phyloP scores from a whole-genome alignment of 2,888 invertebrate species.

The Margaritifera margaritifera region DNA sequence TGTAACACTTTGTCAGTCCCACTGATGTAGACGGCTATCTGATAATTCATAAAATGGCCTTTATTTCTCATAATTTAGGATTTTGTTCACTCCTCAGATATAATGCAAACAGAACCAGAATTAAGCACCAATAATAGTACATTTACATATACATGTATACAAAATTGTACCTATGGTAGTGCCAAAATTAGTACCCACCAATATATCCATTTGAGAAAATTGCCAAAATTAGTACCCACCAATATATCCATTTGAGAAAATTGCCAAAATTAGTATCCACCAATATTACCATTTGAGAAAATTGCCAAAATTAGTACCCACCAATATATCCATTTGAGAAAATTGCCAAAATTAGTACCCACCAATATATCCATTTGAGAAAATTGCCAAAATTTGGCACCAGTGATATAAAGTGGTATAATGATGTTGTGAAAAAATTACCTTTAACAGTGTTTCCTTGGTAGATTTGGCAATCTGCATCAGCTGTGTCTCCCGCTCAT shows the following conservation, averaged over 20 bases:
- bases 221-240: neutral
- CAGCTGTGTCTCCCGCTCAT: slow-evolving; percentile 40
- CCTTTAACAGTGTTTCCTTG: slow-evolving; percentile 37
- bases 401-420: neutral
- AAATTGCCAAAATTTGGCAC: neutral
- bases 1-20: too few species aligned
- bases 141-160: too few species aligned
- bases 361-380: neutral
- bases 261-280: neutral
- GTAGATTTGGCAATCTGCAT: slow-evolving; percentile 40
- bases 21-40: too few species aligned
- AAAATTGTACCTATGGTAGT: too few species aligned
- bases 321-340: neutral
- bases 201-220: neutral
- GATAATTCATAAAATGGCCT: too few species aligned
- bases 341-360: neutral
- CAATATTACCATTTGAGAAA: neutral
- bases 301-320: neutral
- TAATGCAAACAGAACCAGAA: too few species aligned
- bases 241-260: neutral
- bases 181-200: neutral
- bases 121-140: too few species aligned
- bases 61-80: too few species aligned
- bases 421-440: slow-evolving; percentile 5
- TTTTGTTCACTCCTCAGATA: too few species aligned